Evolutionary conservation across 2,797 vertebrate genomes (phyloP).

Genomic region (Acanthurus tractus): DNA sequence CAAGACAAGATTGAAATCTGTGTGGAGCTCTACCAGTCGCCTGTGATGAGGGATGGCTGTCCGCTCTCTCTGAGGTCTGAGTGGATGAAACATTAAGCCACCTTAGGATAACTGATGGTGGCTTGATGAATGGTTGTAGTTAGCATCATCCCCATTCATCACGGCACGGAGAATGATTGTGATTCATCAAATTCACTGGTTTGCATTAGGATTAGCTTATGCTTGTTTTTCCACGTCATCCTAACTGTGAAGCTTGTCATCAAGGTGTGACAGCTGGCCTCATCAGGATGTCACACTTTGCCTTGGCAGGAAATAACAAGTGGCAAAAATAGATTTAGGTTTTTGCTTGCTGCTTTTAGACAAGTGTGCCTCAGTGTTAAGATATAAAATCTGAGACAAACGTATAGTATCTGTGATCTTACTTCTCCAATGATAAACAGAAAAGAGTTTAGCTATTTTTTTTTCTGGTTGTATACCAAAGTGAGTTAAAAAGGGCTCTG

Average conservation of each 20-base stretch:
- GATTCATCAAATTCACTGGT: conserved; percentile 73
- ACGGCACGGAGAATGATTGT: conserved; percentile 54
- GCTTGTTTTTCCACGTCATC: conserved; percentile 64
- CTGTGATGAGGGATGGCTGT: conserved; percentile 77
- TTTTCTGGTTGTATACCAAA: conserved; percentile 38
- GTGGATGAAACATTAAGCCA: conserved; percentile 82
- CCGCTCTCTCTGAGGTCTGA: conserved; percentile 70
- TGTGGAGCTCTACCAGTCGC: conserved; percentile 65
- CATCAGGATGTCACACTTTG: conserved; percentile 51
- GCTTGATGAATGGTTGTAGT: conserved; percentile 80
- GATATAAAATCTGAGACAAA: conserved; percentile 10
- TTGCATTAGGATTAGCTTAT: conserved; percentile 72
- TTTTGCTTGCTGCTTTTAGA: conserved; percentile 12
- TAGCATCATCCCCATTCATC: conserved; percentile 79
- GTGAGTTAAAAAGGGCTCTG: conserved; percentile 58
- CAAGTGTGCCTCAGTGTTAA: conserved; percentile 12
- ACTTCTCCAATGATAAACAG: conserved; percentile 31
- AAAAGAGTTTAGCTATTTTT: conserved; percentile 24
- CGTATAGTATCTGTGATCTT: conserved; percentile 12
- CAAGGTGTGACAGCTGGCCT: conserved; percentile 46
- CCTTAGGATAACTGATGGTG: conserved; percentile 78
- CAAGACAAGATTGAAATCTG: conserved; percentile 81
- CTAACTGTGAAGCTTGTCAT: conserved; percentile 49
- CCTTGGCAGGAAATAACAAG: conserved; percentile 50
- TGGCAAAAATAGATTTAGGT: conserved; percentile 37